These are phyloP conservation scores for Bicyclus anynana DNA, from an alignment of 1,140 invertebrate species.

Conservation along the genomic window DNA sequence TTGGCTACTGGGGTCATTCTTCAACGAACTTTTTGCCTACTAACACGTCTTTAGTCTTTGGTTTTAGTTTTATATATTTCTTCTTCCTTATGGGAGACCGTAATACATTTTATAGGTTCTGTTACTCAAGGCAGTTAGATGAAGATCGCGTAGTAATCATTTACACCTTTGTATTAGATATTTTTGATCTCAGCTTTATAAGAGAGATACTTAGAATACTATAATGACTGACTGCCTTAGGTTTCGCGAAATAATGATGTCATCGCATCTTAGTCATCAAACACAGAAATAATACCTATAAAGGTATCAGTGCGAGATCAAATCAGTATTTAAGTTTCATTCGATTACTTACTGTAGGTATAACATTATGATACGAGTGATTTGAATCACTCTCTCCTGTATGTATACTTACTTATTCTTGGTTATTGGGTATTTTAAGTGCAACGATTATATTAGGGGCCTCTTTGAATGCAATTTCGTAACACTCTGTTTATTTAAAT, in stretches of 20 bases:
- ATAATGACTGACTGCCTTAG: background rate
- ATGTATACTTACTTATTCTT: background rate
- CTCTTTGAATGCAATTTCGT: constrained; percentile 11
- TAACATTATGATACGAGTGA: background rate
- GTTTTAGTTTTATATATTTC: too few relatives aligned
- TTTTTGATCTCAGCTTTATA: too few relatives aligned
- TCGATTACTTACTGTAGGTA: background rate
- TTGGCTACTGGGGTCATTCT: too few relatives aligned
- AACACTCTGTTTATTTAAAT: constrained; percentile 18
- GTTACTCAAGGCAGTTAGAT: too few relatives aligned
- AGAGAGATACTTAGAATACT: too few relatives aligned
- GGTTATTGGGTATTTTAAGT: constrained; percentile 11
- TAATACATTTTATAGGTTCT: too few relatives aligned
- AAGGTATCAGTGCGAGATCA: background rate
- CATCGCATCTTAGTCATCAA: background rate
- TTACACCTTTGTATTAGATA: too few relatives aligned
- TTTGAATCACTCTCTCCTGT: constrained; percentile 3
- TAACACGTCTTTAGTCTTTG: too few relatives aligned
- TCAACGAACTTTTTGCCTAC: too few relatives aligned
- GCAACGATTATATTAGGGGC: constrained; percentile 3
- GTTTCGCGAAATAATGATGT: background rate
- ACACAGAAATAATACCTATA: background rate
- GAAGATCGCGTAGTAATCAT: too few relatives aligned
- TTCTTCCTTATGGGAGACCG: too few relatives aligned
- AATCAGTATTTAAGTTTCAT: background rate